A percentile compares a stretch with the other conserved stretches of the same genome.
Evolutionary conservation across 2,888 invertebrate genomes (phyloP).

Genomic region (Sussaba pulchella): DNA sequence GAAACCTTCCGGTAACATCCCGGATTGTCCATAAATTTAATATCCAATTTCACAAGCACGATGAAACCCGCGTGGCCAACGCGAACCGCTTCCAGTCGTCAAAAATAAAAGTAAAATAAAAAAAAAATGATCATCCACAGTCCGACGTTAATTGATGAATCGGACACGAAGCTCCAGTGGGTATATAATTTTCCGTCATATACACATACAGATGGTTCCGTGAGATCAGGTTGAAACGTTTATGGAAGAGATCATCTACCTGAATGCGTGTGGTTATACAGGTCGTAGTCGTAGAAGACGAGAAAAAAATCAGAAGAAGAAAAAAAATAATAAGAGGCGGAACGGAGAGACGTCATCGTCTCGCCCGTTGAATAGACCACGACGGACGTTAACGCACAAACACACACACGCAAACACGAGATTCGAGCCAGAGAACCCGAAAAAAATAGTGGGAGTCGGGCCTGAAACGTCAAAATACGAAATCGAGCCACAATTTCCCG

Average conservation of each 20-base stretch:
- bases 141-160: slow-evolving; percentile 44
- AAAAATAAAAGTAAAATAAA: slow-evolving; percentile 9
- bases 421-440: slow-evolving; percentile 37
- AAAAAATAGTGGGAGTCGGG: slow-evolving; percentile 20
- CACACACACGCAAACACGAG: too few species aligned
- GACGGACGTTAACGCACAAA: slow-evolving; percentile 67
- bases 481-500: slow-evolving; percentile 82
- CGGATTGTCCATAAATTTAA: background rate
- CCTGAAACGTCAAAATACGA: slow-evolving; percentile 80
- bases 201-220: slow-evolving; percentile 33
- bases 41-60: background rate
- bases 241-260: slow-evolving; percentile 57
- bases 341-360: slow-evolving; percentile 60
- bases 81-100: background rate
- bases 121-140: slow-evolving; percentile 8
- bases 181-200: slow-evolving; percentile 55
- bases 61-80: background rate
- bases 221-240: slow-evolving; percentile 37
- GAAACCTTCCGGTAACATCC: background rate
- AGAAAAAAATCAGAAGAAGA: background rate
- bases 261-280: slow-evolving; percentile 32
- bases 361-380: slow-evolving; percentile 53
- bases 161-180: slow-evolving; percentile 14
- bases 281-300: background rate
- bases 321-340: slow-evolving; percentile 41